Evolutionary conservation across 1,140 invertebrate species (phyloP), one percentile per base, ranked within the genome.

Genomic region (Dendrolimus kikuchii): DNA sequence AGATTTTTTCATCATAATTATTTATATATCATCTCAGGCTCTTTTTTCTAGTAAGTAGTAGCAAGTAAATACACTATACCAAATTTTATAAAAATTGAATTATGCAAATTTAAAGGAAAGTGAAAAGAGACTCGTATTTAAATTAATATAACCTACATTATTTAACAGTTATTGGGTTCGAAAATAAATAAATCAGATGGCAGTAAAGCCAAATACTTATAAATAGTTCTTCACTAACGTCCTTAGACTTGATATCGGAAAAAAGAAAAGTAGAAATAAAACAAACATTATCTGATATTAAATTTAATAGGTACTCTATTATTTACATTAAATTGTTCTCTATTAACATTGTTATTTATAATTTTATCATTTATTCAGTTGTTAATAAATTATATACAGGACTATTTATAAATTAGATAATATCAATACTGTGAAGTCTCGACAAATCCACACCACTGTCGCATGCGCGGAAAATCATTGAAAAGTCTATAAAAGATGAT

Each of bases 271-370:
- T 39, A 38, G 40, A 59, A 84, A 74, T 74, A 60, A 79, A 81
- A 77, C 66, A 57, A 68, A 63, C 48, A 60, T 53, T 78, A 80
- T 82, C 79, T 86, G 82, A 86, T 86, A 86, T 86, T 86, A 86
- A 86, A 83, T 86, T 82, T 84, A 86, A 84, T 86, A 83, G 75
- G 77, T 83, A 84, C 66, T 83, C 82, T 86, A 86, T 84, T 86
- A 86, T 86, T 82, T 86, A 86, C 82, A 86, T 81, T 81, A 81
- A 84, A 84, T 84, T 86, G 79, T 82, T 82, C 80, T 76, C 81
- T 86, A 84, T 81, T 82, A 86, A 84, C 82, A 86, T 23, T 82
- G 74, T 81, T 84, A 86, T 86, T 86, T 84, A 82, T 77, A 75
- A 69, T 61, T 76, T 76, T 77, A 72, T 74, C 64, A 76, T 76